phyloP scores from a whole-genome alignment of 2,113 vertebrate genomes.

The Piaya cayana region DNA sequence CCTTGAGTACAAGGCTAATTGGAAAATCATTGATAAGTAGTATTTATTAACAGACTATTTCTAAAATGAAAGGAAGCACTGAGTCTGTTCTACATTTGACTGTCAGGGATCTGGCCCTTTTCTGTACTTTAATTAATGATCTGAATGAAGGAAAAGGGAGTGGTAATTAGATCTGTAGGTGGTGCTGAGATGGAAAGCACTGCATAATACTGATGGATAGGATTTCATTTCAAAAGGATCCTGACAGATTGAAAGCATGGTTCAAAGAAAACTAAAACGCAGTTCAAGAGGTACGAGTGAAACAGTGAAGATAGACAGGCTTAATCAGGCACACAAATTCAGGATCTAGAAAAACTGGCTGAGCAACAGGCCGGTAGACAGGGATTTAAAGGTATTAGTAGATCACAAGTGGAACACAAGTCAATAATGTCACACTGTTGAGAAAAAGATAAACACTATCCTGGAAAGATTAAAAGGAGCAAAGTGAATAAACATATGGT shows the following conservation, averaged over 20 bases:
- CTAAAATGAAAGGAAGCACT: background rate
- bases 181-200: background rate
- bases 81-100: background rate
- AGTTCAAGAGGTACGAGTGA: background rate
- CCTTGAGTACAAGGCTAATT: background rate
- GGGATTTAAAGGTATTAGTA: conserved; percentile 61
- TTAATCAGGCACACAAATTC: conserved; percentile 25
- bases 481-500: background rate
- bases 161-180: background rate
- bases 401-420: conserved; percentile 54
- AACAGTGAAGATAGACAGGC: background rate
- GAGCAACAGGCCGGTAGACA: conserved; percentile 12
- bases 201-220: background rate
- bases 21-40: background rate
- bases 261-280: conserved; percentile 26
- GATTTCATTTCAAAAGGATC: conserved; percentile 14
- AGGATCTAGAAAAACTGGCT: conserved; percentile 30
- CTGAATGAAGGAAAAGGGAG: background rate
- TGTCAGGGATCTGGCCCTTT: background rate
- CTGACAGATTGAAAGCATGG: background rate
- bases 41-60: background rate
- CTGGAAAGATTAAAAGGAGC: conserved; percentile 41
- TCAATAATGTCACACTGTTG: conserved; percentile 52
- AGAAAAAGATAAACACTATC: conserved; percentile 36
- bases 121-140: background rate